Base-by-base conservation (phyloP, 2,113 vertebrate species). In the Xenotilapia caudafasciata region DNA sequence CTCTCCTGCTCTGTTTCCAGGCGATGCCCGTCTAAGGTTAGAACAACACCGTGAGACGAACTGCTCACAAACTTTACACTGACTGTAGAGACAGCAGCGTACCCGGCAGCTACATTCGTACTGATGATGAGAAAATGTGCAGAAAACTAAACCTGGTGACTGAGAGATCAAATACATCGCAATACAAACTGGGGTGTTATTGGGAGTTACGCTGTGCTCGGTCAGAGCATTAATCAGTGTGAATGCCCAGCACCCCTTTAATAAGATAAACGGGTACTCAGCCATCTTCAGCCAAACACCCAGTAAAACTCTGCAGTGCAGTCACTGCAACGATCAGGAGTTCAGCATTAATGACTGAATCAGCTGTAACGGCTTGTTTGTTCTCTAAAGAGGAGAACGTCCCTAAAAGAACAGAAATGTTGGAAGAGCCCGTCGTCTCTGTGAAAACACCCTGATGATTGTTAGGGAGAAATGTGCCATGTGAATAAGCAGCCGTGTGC, bases 111-210 rank as follows among this genome's bases (percentile, higher is more conserved):
- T 45, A 28, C 21, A 5, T 75, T 75, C 6, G 0, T 28, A 7
- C 42, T 28, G 15, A 28, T 47, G 68, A 28, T 11, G 40, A 7
- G 4, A 28, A 73, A 26, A 28, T 28, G 17, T n/a, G 68, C 60
- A 38, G 19, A 21, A 65, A 65, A 68, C 62, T 9, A 68, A 68
- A 40, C n/a, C 35, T 23, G 62, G 35, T 40, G 35, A 68, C 31
- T n/a, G 19, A 38, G 5, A 70, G n/a, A 42, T 70, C 62, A 70
- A 70, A 40, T 2, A 3, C 7, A 42, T 70, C 7, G 0, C 65
- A 42, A 15, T 0, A 42, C 0, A 40, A 70, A 40, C 62, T 47
- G 68, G 42, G 9, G 4, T 0, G 23, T 75, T 28, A 2, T 2
- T 0, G 42, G 15, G 70, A 47, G 42, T 12, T 28, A 47, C 0